Conservation (phyloP, 92 coral and sea anemone genomes). For the Palythoa grandiflora region DNA sequence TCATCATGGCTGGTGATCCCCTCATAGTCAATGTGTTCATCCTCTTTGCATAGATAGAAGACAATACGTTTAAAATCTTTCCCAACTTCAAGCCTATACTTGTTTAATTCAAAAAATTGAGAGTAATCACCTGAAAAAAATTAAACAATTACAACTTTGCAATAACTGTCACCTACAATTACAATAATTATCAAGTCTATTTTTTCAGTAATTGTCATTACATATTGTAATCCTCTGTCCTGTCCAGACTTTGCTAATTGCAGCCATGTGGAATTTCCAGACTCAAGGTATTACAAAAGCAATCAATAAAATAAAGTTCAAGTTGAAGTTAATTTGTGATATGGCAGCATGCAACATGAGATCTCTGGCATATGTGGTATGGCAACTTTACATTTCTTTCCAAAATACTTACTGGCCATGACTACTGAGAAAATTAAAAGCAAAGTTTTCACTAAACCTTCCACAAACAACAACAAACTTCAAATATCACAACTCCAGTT, state of each 20-base stretch:
- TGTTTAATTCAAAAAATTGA: constrained; percentile 51
- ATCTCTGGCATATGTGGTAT: constrained; percentile 16
- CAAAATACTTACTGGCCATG: constrained; percentile 20
- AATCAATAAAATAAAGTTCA: neutral
- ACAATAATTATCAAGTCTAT: neutral
- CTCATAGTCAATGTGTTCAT: constrained; percentile 51
- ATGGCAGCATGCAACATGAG: constrained; percentile 11
- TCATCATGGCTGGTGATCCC: constrained; percentile 7
- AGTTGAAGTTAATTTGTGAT: constrained; percentile 21
- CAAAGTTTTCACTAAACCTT: constrained; percentile 9
- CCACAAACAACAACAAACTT: neutral
- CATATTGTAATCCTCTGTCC: neutral
- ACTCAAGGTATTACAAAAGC: neutral
- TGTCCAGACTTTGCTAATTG: neutral
- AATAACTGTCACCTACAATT: constrained; percentile 20
- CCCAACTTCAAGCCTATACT: constrained; percentile 61
- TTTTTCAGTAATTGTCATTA: neutral
- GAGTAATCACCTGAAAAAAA: constrained; percentile 49
- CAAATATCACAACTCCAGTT: neutral
- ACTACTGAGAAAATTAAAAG: constrained; percentile 17
- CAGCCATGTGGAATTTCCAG: neutral
- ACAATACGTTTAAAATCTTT: constrained; percentile 61
- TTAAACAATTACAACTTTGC: neutral
- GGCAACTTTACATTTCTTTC: constrained; percentile 28
- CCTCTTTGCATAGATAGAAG: constrained; percentile 54